Evolutionary conservation across 2,113 vertebrate species (phyloP), one percentile per base, ranked within the genome.

Genomic region (Orientallactaga bullata): DNA sequence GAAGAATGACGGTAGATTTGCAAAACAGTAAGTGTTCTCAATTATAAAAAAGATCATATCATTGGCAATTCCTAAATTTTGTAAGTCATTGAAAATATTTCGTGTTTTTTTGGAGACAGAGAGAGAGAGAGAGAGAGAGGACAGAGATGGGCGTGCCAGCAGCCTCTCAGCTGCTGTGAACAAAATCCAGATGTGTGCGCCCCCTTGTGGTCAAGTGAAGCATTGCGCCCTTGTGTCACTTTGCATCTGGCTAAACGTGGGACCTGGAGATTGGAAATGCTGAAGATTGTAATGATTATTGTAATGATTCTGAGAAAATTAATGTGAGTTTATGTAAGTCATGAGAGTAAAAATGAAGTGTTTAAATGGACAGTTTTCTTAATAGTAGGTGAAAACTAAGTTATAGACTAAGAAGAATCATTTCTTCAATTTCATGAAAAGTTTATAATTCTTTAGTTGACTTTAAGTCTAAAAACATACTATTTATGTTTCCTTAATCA

Each of bases 251-350:
- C n/a, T n/a, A n/a, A n/a, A n/a, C n/a, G n/a, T n/a, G n/a, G n/a
- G n/a, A n/a, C n/a, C n/a, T n/a, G n/a, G n/a, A n/a, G n/a, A n/a
- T n/a, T n/a, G n/a, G n/a, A n/a, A n/a, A n/a, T n/a, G n/a, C n/a
- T n/a, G n/a, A n/a, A n/a, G n/a, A n/a, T n/a, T n/a, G n/a, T n/a
- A n/a, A n/a, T n/a, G n/a, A n/a, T n/a, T 55, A 84, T 81, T 7
- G 28, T 60, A 60, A 35, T 72, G 24, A 88, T 90, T 94, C 66
- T 90, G 23, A 88, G 5, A 21, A 93, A 47, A 4, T 39, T 85
- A 84, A 79, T 66, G 65, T 81, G 85, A 76, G 12, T 66, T 78
- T 83, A 66, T 60, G 76, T 35, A 55, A 55, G 55, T 55, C 55
- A 55, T 55, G 55, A 55, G 32, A 94, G 84, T 16, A 81, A 91